Evolutionary conservation across 2,113 vertebrate species (phyloP).

Genomic region (Larimichthys polyactis): DNA sequence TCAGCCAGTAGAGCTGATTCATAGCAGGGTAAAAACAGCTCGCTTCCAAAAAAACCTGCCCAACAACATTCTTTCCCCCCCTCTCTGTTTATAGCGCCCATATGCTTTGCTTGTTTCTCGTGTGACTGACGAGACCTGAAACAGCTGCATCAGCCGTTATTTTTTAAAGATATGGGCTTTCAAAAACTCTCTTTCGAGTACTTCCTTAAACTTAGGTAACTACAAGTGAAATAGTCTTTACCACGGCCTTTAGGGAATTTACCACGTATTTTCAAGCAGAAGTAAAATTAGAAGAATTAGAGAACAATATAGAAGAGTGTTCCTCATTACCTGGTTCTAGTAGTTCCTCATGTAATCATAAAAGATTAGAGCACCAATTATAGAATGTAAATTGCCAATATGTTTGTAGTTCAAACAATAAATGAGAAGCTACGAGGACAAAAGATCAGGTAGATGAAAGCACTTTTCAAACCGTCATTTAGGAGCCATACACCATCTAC

Average conservation of each 20-base stretch:
- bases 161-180: neutral
- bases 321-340: neutral
- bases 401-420: neutral
- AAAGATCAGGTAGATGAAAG: conserved; percentile 28
- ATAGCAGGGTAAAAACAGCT: neutral
- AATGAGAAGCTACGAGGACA: conserved; percentile 8
- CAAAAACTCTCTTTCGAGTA: neutral
- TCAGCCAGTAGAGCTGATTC: neutral
- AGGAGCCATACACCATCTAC: conserved; percentile 9
- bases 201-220: neutral
- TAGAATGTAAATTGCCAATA: neutral
- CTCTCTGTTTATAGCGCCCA: neutral
- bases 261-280: conserved; percentile 7
- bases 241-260: neutral
- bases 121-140: neutral
- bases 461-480: neutral
- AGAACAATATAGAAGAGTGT: neutral
- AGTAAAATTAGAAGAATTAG: conserved; percentile 24
- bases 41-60: conserved; percentile 12
- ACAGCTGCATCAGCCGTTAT: neutral
- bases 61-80: conserved; percentile 26
- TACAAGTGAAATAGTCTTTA: neutral
- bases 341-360: neutral
- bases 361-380: neutral
- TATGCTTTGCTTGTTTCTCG: neutral